phyloP scores from a whole-genome alignment of 2,113 vertebrate genomes.

The Chamaea fasciata region DNA sequence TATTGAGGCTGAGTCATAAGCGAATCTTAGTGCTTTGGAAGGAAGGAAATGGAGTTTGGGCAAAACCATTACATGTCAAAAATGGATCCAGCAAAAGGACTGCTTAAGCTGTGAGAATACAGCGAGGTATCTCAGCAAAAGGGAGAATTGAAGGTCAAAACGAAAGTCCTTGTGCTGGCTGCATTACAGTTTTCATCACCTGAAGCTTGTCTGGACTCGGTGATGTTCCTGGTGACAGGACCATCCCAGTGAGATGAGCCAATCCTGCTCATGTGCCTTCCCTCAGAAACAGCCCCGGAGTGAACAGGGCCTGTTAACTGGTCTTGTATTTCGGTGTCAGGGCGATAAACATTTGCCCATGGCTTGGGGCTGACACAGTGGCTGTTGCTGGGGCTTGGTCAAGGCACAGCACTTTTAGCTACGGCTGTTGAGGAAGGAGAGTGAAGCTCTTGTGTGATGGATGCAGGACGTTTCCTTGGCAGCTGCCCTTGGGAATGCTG shows the following conservation, averaged over 20 bases:
- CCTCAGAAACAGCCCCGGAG: not conserved
- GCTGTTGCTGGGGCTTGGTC: not conserved
- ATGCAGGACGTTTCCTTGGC: not conserved
- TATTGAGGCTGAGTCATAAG: slow-evolving; percentile 49
- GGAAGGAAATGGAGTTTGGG: not conserved
- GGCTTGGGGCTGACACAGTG: not conserved
- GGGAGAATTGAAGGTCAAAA: not conserved
- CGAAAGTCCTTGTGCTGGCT: not conserved
- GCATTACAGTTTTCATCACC: not conserved
- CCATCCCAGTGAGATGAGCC: not conserved
- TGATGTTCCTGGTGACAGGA: not conserved
- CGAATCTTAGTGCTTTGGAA: slow-evolving; percentile 14
- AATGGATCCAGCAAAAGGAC: not conserved
- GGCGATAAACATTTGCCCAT: not conserved
- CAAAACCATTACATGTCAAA: not conserved
- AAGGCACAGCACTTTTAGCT: not conserved
- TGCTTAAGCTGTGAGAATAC: not conserved
- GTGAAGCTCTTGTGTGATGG: not conserved
- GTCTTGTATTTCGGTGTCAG: rapidly evolving
- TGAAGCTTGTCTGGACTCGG: not conserved
- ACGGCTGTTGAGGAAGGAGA: not conserved
- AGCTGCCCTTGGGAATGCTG: not conserved
- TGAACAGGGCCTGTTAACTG: not conserved
- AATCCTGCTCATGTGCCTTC: not conserved
- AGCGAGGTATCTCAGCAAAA: not conserved